These are phyloP conservation scores for Pseudochaenichthys georgianus DNA, from an alignment of 2,797 vertebrate species.

Conservation along the genomic window DNA sequence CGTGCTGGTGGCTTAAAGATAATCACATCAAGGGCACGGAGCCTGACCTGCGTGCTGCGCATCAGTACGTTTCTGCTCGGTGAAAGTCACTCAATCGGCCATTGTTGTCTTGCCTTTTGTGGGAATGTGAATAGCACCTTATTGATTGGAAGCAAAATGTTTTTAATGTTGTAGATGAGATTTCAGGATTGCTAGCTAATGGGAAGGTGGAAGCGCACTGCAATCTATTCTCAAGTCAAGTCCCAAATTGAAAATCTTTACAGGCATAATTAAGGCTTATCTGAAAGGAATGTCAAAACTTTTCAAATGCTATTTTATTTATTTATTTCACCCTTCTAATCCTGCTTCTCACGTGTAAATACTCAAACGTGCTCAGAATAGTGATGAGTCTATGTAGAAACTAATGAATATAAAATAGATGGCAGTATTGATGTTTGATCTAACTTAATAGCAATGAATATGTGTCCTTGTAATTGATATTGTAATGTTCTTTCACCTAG, in stretches of 20 bases:
- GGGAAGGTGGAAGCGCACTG: constrained; percentile 82
- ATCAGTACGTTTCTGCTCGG: constrained; percentile 77
- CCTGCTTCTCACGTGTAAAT: constrained; percentile 71
- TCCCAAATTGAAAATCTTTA: constrained; percentile 90
- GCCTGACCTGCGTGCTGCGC: constrained; percentile 81
- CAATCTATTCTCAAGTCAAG: constrained; percentile 87
- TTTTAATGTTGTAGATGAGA: constrained; percentile 91
- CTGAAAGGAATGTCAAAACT: constrained; percentile 84
- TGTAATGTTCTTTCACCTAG: constrained; percentile 42
- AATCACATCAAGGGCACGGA: constrained; percentile 82
- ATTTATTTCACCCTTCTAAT: constrained; percentile 46
- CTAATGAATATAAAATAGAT: constrained; percentile 71
- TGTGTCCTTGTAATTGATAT: constrained; percentile 45
- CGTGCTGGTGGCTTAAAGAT: constrained; percentile 75
- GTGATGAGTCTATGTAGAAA: constrained; percentile 47
- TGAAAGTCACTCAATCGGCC: constrained; percentile 77
- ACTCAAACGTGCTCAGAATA: constrained; percentile 52
- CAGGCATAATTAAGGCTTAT: constrained; percentile 85
- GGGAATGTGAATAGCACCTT: constrained; percentile 83
- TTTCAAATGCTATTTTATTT: constrained; percentile 61
- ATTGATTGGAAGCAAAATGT: constrained; percentile 89
- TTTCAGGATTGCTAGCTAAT: constrained; percentile 87
- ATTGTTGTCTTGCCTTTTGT: constrained; percentile 84
- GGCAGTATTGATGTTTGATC: constrained; percentile 60
- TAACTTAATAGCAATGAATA: constrained; percentile 45